Evolutionary conservation across 2,797 vertebrate species (phyloP).

Genomic region (Hydrolagus colliei): DNA sequence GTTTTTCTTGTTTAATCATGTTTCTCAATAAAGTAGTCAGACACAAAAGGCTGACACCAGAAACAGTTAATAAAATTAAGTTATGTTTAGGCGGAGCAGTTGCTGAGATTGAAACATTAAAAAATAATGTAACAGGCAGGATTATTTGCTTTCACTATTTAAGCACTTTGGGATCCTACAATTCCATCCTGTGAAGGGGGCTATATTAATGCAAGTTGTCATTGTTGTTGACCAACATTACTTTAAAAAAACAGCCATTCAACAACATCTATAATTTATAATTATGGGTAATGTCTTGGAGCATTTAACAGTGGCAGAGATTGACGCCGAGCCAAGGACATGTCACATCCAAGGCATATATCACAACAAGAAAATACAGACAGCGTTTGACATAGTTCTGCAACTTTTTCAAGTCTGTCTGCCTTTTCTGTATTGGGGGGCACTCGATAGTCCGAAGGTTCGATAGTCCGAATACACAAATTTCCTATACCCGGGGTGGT

Average conservation of each 20-base stretch:
- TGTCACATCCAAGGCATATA: too few species aligned
- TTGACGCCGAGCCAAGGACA: too few species aligned
- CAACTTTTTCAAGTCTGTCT: not conserved
- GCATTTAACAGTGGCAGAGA: too few species aligned
- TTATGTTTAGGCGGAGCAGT: not conserved
- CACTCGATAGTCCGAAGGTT: too few species aligned
- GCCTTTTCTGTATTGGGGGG: not conserved
- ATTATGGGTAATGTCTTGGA: not conserved
- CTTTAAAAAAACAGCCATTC: not conserved
- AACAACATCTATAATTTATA: not conserved
- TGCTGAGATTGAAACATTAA: not conserved
- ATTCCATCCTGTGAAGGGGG: too few species aligned
- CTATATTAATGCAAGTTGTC: too few species aligned
- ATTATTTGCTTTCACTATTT: not conserved
- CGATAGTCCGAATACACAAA: too few species aligned
- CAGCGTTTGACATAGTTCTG: not conserved
- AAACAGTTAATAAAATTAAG: not conserved
- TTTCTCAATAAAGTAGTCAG: not conserved
- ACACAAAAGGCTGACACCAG: too few species aligned
- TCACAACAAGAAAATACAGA: not conserved
- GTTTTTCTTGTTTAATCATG: conserved; percentile 37
- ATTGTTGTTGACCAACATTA: not conserved
- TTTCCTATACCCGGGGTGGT: too few species aligned
- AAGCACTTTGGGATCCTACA: too few species aligned
- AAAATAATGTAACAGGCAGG: not conserved